Percentiles rank a stretch among this genome's conserved stretches.
phyloP scores from a whole-genome alignment of 2,888 invertebrate genomes.

The Troglohyphantes excavatus region DNA sequence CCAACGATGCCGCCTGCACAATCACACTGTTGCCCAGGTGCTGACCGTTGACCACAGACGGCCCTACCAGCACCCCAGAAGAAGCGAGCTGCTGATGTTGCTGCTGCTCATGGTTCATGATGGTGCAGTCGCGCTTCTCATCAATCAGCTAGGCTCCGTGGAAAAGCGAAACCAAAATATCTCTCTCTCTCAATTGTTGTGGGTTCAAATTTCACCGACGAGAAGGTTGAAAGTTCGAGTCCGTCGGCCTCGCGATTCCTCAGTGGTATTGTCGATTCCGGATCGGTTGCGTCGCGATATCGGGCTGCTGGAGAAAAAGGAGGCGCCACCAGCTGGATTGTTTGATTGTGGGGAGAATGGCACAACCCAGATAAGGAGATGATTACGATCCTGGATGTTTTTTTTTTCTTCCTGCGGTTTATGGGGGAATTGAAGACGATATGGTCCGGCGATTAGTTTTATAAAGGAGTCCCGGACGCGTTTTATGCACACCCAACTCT shows the following conservation, averaged over 20 bases:
- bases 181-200: background rate
- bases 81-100: slow-evolving; percentile 41
- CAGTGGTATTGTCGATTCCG: slow-evolving; percentile 5
- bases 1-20: slow-evolving; percentile 64
- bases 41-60: slow-evolving; percentile 46
- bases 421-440: background rate
- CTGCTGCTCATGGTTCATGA: slow-evolving; percentile 60
- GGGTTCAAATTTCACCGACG: slow-evolving; percentile 63
- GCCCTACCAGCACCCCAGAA: slow-evolving; percentile 57
- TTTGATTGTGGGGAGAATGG: background rate
- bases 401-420: slow-evolving; percentile 6
- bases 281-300: slow-evolving; percentile 17
- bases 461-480: background rate
- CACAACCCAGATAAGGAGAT: slow-evolving; percentile 36
- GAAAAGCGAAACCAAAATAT: slow-evolving; percentile 48
- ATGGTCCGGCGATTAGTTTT: background rate
- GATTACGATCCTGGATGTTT: background rate
- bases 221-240: slow-evolving; percentile 67
- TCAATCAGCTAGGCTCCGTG: slow-evolving; percentile 37
- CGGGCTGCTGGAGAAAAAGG: slow-evolving; percentile 24
- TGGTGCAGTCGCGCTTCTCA: slow-evolving; percentile 3
- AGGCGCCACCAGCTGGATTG: slow-evolving; percentile 67
- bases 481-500: background rate
- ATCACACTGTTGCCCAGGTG: slow-evolving; percentile 68
- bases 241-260: background rate